Evolutionary conservation across 2,113 vertebrate species (phyloP).

Genomic region (Chauna torquata): DNA sequence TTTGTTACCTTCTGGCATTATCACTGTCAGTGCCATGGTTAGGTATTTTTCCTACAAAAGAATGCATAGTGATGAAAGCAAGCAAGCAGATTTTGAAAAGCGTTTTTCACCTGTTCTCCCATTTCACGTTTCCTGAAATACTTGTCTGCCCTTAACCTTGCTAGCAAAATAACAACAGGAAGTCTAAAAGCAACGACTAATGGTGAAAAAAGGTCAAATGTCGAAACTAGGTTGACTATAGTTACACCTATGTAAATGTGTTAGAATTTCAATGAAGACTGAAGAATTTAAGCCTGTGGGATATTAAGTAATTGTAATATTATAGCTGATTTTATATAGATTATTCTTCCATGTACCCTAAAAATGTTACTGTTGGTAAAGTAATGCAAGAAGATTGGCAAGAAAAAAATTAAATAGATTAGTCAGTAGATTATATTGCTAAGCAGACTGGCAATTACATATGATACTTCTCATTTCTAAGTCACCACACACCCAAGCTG

Average conservation of each 20-base stretch:
- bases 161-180: neutral
- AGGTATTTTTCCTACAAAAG: neutral
- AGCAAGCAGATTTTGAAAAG: neutral
- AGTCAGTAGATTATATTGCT: neutral
- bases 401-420: neutral
- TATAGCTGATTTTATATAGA: neutral
- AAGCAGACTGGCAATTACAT: neutral
- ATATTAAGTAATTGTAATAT: neutral
- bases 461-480: neutral
- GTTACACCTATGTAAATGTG: neutral
- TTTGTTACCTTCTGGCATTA: neutral
- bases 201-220: neutral
- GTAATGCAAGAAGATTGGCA: neutral
- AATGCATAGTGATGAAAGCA: neutral
- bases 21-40: neutral
- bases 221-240: neutral
- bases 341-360: neutral
- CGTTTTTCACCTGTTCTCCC: neutral
- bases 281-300: neutral
- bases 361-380: neutral
- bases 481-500: neutral
- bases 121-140: conserved; percentile 1
- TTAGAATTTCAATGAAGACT: neutral
- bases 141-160: neutral
- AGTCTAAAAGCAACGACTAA: conserved; percentile 22